Evolutionary conservation across 2,888 invertebrate genomes (phyloP).

Genomic region (Tipula helvola): DNA sequence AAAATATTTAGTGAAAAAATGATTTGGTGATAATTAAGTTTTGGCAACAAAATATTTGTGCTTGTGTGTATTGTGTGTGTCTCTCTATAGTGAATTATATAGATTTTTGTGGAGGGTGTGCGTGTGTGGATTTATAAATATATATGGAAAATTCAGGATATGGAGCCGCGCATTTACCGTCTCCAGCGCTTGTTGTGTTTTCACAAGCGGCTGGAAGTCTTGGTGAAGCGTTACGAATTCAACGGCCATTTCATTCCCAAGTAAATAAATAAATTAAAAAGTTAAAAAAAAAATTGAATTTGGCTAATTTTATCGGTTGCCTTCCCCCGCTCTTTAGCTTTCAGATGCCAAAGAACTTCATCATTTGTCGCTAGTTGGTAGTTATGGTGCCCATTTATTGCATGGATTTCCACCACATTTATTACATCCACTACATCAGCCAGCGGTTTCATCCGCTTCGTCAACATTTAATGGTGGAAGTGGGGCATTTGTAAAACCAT

Average conservation of each 20-base stretch:
- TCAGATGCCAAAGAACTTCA: slow-evolving; percentile 51
- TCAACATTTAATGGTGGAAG: slow-evolving; percentile 46
- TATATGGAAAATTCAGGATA: slow-evolving; percentile 63
- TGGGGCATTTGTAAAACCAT: slow-evolving; percentile 41
- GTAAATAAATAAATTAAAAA: slow-evolving; percentile 36
- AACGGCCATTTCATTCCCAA: slow-evolving; percentile 62
- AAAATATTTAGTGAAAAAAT: not conserved
- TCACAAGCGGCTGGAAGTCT: slow-evolving; percentile 62
- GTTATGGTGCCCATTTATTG: slow-evolving; percentile 55
- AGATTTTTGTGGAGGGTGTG: not conserved
- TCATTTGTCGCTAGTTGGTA: slow-evolving; percentile 47
- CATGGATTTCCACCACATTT: slow-evolving; percentile 61
- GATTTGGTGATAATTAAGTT: not conserved
- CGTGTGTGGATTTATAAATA: not conserved
- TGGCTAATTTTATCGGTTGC: too few species aligned
- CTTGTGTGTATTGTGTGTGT: not conserved
- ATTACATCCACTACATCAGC: slow-evolving; percentile 45
- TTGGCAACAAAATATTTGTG: not conserved
- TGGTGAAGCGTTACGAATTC: slow-evolving; percentile 61
- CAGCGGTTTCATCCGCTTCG: slow-evolving; percentile 41
- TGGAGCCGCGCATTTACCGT: slow-evolving; percentile 58
- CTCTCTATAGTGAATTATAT: not conserved
- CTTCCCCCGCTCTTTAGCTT: slow-evolving; percentile 24
- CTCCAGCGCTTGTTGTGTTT: slow-evolving; percentile 61
- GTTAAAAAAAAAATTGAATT: too few species aligned